Evolutionary conservation across 1,140 invertebrate species (phyloP).

Genomic region (Leptopilina clavipes): DNA sequence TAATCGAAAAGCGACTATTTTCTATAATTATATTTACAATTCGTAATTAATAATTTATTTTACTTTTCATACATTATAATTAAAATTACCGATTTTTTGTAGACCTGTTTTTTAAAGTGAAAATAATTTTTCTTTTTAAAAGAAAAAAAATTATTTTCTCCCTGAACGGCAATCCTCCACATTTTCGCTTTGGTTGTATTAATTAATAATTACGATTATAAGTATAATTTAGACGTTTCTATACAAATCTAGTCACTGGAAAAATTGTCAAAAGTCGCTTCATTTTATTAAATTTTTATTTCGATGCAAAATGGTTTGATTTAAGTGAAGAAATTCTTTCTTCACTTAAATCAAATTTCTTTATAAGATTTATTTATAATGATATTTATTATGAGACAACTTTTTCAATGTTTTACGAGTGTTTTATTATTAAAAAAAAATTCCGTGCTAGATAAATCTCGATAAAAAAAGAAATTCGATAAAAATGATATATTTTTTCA

Average conservation of each 20-base stretch:
- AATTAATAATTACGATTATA: conserved; percentile 2
- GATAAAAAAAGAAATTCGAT: not conserved
- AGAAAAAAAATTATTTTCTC: no score
- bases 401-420: conserved; percentile 12
- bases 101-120: no score
- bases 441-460: no score
- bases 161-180: no score
- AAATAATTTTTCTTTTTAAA: no score
- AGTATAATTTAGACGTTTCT: not conserved
- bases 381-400: not conserved
- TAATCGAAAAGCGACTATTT: not conserved
- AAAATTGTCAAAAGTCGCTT: conserved; percentile 18
- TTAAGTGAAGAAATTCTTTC: not conserved
- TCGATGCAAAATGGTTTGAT: not conserved
- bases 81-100: no score
- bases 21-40: conserved; percentile 8
- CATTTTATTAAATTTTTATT: not conserved
- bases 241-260: conserved; percentile 1
- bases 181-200: not conserved
- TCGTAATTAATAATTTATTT: conserved; percentile 7
- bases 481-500: not conserved
- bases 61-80: no score
- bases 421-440: not conserved
- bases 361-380: not conserved
- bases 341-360: not conserved